These are phyloP conservation scores for Neosilurus hyrtlii DNA, from an alignment of 2,797 vertebrate species.

Conservation along the genomic window DNA sequence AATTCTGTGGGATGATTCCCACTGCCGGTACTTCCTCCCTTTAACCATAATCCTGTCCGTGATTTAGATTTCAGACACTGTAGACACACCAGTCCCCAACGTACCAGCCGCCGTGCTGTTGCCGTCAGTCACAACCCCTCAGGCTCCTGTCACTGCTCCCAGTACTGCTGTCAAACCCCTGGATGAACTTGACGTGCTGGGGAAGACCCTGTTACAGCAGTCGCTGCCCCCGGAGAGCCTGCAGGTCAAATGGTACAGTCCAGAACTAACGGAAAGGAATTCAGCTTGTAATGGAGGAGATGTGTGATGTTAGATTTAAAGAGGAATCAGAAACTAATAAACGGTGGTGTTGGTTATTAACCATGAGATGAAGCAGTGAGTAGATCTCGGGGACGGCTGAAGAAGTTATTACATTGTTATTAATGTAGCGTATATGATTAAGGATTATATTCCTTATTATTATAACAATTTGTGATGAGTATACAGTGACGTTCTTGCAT, in stretches of 20 bases:
- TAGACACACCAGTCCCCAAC: slow-evolving; percentile 61
- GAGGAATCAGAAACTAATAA: neutral
- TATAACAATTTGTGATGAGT: too few species aligned
- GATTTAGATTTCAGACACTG: slow-evolving; percentile 77
- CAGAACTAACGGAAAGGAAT: neutral
- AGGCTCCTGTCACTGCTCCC: slow-evolving; percentile 48
- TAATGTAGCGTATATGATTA: neutral
- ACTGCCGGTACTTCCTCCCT: neutral
- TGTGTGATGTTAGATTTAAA: neutral
- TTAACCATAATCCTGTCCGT: neutral
- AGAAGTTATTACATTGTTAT: neutral
- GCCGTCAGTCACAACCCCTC: slow-evolving; percentile 61
- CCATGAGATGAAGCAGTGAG: neutral
- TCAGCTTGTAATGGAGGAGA: neutral
- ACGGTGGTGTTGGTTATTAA: neutral
- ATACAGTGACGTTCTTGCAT: neutral
- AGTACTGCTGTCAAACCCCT: slow-evolving; percentile 74
- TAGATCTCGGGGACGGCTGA: neutral
- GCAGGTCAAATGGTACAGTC: slow-evolving; percentile 90
- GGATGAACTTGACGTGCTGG: slow-evolving; percentile 88
- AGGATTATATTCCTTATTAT: slow-evolving; percentile 5
- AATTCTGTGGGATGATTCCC: too few species aligned
- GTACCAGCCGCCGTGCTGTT: slow-evolving; percentile 59
- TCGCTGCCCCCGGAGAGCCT: slow-evolving; percentile 88
- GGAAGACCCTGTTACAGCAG: slow-evolving; percentile 90